Conservation (phyloP, 2,888 invertebrate genomes). For the Spilarctia lutea region DNA sequence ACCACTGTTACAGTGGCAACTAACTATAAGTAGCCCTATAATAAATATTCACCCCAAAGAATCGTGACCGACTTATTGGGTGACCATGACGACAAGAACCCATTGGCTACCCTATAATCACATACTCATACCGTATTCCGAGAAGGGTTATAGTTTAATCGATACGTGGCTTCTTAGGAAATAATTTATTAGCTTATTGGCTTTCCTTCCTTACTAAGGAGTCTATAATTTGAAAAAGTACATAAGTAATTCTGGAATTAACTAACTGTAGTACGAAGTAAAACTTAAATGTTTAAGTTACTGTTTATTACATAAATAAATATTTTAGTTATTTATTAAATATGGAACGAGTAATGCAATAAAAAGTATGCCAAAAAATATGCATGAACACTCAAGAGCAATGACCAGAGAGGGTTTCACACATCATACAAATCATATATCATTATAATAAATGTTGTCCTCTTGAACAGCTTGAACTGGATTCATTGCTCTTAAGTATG, state of each 20-base stretch:
- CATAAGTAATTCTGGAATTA: not conserved
- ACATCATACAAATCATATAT: not conserved
- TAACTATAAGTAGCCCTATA: not conserved
- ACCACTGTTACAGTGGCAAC: not conserved
- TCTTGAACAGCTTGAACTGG: not conserved
- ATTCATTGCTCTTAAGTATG: not conserved
- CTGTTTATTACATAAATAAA: not conserved
- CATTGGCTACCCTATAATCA: constrained; percentile 1
- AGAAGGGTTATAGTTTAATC: constrained; percentile 29
- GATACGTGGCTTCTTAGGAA: constrained; percentile 32
- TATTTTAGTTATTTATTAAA: not conserved
- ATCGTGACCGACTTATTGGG: not conserved
- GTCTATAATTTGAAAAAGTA: not conserved
- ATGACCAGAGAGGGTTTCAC: not conserved
- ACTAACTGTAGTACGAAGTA: not conserved
- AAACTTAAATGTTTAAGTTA: not conserved
- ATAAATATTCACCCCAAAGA: not conserved
- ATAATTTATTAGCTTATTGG: constrained; percentile 38
- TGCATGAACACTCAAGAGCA: not conserved
- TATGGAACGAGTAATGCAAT: not conserved
- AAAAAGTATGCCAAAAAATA: not conserved
- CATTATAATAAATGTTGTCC: not conserved
- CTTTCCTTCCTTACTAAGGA: constrained; percentile 14
- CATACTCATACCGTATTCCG: not conserved
- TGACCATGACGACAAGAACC: not conserved